Conservation (phyloP, 2,113 vertebrate species). For the Strix uralensis region DNA sequence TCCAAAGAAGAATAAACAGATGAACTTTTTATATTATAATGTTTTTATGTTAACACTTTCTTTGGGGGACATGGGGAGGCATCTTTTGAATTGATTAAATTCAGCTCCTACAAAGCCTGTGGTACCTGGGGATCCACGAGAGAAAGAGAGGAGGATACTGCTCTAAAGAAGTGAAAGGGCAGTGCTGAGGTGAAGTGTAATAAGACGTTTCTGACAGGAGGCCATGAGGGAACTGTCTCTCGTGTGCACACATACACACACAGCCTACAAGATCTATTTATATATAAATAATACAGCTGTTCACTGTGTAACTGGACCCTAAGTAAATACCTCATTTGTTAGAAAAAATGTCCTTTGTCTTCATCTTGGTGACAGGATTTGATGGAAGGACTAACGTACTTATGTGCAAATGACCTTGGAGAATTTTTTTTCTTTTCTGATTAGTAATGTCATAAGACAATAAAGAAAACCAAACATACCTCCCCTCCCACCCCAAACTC, state of each 20-base stretch:
- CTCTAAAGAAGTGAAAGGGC: neutral
- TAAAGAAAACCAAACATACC: neutral
- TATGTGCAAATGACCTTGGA: neutral
- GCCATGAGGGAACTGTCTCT: neutral
- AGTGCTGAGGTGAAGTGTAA: neutral
- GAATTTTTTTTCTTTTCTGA: neutral
- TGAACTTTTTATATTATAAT: neutral
- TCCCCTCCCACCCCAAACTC: no score
- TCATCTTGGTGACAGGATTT: neutral
- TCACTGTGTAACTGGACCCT: neutral
- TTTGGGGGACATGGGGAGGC: neutral
- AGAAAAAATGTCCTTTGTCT: neutral
- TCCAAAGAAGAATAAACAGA: neutral
- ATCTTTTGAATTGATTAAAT: neutral
- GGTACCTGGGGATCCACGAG: neutral
- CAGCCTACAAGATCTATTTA: neutral
- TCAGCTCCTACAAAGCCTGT: neutral
- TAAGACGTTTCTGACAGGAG: neutral
- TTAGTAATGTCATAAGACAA: neutral
- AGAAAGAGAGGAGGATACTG: neutral
- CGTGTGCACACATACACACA: accelerated
- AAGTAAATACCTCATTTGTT: neutral
- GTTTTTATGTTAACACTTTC: neutral
- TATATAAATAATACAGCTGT: neutral
- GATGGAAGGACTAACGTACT: neutral